Base-by-base conservation (phyloP, 2,113 vertebrate species). In the Oceanodroma tethys region DNA sequence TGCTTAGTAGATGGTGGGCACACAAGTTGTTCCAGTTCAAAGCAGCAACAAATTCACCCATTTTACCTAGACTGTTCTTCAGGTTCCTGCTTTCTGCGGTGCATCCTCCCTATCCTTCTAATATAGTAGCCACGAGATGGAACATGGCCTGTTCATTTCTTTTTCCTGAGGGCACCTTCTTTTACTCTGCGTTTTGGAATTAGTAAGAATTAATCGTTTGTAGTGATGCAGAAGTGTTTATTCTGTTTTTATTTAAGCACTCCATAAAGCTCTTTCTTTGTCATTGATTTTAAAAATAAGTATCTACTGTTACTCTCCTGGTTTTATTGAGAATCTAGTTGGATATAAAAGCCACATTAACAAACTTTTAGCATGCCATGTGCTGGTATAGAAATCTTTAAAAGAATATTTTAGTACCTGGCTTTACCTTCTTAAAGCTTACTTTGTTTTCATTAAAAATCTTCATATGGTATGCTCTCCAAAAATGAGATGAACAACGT, bases 81-180 rank as follows among this genome's bases (percentile, higher is more conserved):
- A 45, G 34, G 38, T 63, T 74, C 18, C 42, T 40, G 13, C 34
- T 67, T 62, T 66, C 30, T 62, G 16, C 4, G 4, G 8, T 30
- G 16, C 30, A 22, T 52, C 40, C 21, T 62, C n/a, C 47, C 23
- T 47, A 18, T 56, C 19, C 29, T 13, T 60, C 20, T 32, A 29
- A 22, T 47, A 25, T 10, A 47, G 25, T 30, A 75, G 36, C 32
- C 13, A 32, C 2, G 1, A 56, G 26, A 73, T 47, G 36, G 19
- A 72, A 23, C 7, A 14, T 32, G 25, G 16, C 13, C 25, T 50
- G 3, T 52, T 71, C 0, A 0, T 63, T 80, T 76, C 7, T 65
- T 65, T 86, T 36, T 66, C 15, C 7, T 48, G 22, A 65, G 26
- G 48, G 29, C 25, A 40, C 16, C 47, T 52, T 75, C 34, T 73